phyloP scores from a whole-genome alignment of 2,797 vertebrate species.

The Protosalanx chinensis region DNA sequence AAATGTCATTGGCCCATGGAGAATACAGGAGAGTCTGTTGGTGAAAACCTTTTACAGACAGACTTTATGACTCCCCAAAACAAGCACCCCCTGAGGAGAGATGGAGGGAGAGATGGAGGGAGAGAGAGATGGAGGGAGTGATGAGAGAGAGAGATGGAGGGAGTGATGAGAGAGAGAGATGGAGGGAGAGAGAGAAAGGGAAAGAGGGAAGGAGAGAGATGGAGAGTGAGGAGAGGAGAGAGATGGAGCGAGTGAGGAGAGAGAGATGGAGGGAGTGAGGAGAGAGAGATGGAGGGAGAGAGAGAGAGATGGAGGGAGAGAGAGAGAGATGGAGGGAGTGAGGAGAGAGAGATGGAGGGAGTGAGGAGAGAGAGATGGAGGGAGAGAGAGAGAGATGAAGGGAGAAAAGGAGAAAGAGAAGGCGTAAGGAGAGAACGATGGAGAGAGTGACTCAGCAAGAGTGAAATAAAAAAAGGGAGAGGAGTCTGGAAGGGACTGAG shows the following conservation, averaged over 20 bases:
- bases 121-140: background rate
- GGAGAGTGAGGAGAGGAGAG: background rate
- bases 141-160: conserved; percentile 14
- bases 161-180: conserved; percentile 21
- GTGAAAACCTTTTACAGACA: conserved; percentile 48
- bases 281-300: background rate
- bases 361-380: conserved; percentile 24
- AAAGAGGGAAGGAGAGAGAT: too few species aligned
- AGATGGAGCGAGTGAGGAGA: background rate
- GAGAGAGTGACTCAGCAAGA: conserved; percentile 11
- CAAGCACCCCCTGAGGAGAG: conserved; percentile 8
- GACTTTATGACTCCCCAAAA: conserved; percentile 42
- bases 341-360: conserved; percentile 31
- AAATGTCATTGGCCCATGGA: background rate
- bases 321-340: conserved; percentile 3
- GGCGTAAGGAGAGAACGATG: conserved; percentile 5
- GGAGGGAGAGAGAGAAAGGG: conserved; percentile 4
- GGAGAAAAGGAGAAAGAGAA: conserved; percentile 1
- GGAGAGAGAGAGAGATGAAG: conserved; percentile 14
- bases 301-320: background rate
- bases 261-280: background rate
- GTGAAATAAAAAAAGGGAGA: too few species aligned
- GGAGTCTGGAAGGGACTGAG: too few species aligned
- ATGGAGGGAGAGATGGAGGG: background rate
- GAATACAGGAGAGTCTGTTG: conserved; percentile 14